Evolutionary conservation across 2,797 vertebrate genomes (phyloP).

Genomic region (Enteromius paludinosus): DNA sequence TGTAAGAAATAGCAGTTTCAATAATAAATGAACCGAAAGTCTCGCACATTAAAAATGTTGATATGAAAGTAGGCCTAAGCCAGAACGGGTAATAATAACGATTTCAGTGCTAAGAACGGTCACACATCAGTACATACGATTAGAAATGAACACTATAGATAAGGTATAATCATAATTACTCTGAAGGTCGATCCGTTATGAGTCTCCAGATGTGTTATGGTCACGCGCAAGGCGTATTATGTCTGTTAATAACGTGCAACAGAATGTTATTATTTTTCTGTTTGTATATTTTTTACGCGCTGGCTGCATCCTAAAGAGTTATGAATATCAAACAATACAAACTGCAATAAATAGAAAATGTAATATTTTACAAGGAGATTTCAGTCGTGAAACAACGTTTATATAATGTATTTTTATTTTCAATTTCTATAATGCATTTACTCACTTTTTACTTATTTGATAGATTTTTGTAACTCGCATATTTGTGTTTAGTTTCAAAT

Average conservation of each 20-base stretch:
- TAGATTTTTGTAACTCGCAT: not conserved
- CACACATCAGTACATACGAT: not conserved
- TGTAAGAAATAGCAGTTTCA: not conserved
- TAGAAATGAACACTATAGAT: not conserved
- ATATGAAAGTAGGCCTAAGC: not conserved
- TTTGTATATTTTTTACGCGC: not conserved
- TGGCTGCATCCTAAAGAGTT: not conserved
- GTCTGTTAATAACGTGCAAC: constrained; percentile 1
- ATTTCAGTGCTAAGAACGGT: not conserved
- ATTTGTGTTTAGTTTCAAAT: not conserved
- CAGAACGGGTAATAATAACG: not conserved
- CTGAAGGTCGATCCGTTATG: not conserved
- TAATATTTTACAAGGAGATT: not conserved
- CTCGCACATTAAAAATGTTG: not conserved
- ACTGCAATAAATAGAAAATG: not conserved
- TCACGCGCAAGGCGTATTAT: too few relatives aligned
- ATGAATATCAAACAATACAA: not conserved
- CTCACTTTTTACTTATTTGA: not conserved
- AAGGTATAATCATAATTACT: not conserved
- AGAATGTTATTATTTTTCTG: constrained; percentile 9
- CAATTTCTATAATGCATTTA: not conserved
- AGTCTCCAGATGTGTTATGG: not conserved
- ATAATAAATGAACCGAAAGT: not conserved
- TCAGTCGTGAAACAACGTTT: not conserved
- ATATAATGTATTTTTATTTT: not conserved